Evolutionary conservation across 2,888 invertebrate species (phyloP).

Genomic region (Cosmia trapezina): DNA sequence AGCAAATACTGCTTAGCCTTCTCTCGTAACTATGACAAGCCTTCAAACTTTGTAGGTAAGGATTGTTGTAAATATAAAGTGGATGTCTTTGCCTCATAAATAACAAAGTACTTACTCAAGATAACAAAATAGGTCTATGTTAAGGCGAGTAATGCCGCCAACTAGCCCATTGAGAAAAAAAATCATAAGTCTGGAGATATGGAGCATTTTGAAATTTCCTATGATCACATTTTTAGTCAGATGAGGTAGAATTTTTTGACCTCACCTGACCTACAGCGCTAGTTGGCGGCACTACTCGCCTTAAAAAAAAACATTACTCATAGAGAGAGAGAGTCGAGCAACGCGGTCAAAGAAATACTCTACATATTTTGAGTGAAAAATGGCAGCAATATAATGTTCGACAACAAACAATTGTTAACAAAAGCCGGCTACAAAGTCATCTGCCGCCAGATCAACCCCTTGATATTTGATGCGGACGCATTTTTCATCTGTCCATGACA

Average conservation of each 20-base stretch:
- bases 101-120: conserved; percentile 24
- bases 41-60: not conserved
- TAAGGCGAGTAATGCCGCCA: not conserved
- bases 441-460: conserved; percentile 63
- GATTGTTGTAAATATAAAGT: conserved; percentile 15
- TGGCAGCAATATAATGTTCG: conserved; percentile 33
- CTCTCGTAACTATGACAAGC: not conserved
- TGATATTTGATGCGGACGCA: conserved; percentile 66
- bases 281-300: too few species aligned
- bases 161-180: too few species aligned
- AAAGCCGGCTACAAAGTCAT: conserved; percentile 58
- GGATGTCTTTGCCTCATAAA: conserved; percentile 14
- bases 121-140: not conserved
- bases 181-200: too few species aligned
- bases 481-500: conserved; percentile 66
- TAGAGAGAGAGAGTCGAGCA: conserved; percentile 6
- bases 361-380: too few species aligned
- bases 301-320: conserved; percentile 29
- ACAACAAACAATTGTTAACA: conserved; percentile 58
- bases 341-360: conserved; percentile 32
- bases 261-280: too few species aligned
- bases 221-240: too few species aligned
- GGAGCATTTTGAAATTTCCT: too few species aligned
- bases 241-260: too few species aligned
- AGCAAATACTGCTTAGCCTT: not conserved